Evolutionary conservation across 2,797 vertebrate genomes (phyloP), one percentile per base, ranked within the genome.

Genomic region (Scarus forsteni): DNA sequence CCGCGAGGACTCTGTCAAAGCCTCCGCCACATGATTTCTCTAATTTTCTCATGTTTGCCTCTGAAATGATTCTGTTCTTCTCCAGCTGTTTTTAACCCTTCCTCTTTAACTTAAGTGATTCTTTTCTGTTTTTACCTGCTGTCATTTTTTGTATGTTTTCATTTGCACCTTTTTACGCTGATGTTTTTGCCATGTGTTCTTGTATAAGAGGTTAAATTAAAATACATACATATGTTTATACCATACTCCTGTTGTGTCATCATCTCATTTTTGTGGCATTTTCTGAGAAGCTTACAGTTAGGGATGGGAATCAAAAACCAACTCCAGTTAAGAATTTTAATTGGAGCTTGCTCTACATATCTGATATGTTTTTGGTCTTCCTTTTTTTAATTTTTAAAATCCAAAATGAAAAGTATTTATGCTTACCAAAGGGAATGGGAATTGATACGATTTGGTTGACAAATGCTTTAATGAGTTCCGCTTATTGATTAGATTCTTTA

Each of bases 221-320:
- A 50, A 44, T 42, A 42, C 40, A 44, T 49, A 49, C 48, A 49
- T 49, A 49, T 51, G 50, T 51, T 51, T 51, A 34, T 51, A 51
- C 50, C 50, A 51, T 45, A 45, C 4, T 15, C 0, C 14, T 15
- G 43, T 45, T 14, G 49, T 34, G 7, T 51, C 19, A 7, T 34
- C 3, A 10, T 50, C n/a, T 5, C 19, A 10, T 19, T 9, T 27
- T 27, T 44, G 10, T 43, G 5, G 5, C 42, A 13, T 40, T 40
- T 40, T 40, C 39, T 40, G 40, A 42, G 1, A 4, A 12, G 12
- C 10, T 42, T 27, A 27, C 27, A 27, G 27, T 27, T 27, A 27
- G 27, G 27, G 27, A 27, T 27, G 27, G 27, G 27, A 27, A 27
- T 27, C 27, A 27, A 27, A 27, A 27, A 27, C 27, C 27, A 27